These are phyloP conservation scores for Semotilus atromaculatus DNA, from an alignment of 2,797 vertebrate genomes.

Conservation along the genomic window DNA sequence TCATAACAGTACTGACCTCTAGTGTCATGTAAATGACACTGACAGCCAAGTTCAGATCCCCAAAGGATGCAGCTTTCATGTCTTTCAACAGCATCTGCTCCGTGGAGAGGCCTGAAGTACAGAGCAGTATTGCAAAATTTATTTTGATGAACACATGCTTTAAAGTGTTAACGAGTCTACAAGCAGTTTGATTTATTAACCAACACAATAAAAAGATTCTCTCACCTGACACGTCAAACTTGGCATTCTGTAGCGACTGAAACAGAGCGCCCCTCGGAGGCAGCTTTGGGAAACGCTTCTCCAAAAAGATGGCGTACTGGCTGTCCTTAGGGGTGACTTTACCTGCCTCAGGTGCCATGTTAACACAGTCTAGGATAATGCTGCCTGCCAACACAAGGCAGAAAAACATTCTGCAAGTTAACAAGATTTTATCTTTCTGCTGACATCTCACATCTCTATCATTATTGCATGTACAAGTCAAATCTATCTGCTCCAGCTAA, in stretches of 20 bases:
- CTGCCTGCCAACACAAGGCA: conserved; percentile 73
- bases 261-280: conserved; percentile 81
- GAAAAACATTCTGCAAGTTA: background rate
- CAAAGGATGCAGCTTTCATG: conserved; percentile 81
- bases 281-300: conserved; percentile 83
- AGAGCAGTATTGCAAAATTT: conserved; percentile 8
- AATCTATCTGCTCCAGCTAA: background rate
- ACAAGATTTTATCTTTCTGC: conserved; percentile 25
- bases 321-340: conserved; percentile 89
- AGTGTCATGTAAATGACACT: conserved; percentile 85
- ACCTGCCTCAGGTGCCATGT: conserved; percentile 87
- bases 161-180: background rate
- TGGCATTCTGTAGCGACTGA: conserved; percentile 83
- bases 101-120: conserved; percentile 81
- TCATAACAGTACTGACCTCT: conserved; percentile 75
- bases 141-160: background rate
- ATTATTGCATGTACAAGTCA: background rate
- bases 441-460: conserved; percentile 19
- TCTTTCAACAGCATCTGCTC: conserved; percentile 94
- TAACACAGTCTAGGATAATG: conserved; percentile 90
- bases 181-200: background rate
- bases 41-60: conserved; percentile 74
- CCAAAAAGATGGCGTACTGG: conserved; percentile 74
- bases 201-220: background rate
- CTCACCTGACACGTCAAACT: conserved; percentile 90